Conservation (phyloP, 1,140 invertebrate species). For the Caenorhabditis tropicalis region DNA sequence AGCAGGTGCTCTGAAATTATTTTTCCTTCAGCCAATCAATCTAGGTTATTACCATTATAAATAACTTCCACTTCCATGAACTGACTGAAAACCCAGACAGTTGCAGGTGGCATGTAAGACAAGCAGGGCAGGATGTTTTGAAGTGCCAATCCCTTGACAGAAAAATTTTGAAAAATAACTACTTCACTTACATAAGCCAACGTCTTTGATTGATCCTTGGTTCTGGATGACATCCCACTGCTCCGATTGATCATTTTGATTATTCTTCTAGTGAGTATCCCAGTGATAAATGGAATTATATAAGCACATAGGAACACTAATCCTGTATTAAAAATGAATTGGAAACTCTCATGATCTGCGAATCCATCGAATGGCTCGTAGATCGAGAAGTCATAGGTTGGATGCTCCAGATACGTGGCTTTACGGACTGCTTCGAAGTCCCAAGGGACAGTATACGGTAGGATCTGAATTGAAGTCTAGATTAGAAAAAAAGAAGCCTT, state of each 20-base stretch:
- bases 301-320: background rate
- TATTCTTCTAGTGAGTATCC: background rate
- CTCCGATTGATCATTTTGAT: background rate
- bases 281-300: background rate
- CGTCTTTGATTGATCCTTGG: background rate
- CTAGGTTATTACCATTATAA: background rate
- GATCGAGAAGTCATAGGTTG: background rate
- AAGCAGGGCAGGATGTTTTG: background rate
- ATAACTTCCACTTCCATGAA: background rate
- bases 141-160: background rate
- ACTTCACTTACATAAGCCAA: background rate
- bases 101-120: background rate
- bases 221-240: background rate
- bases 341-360: background rate
- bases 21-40: background rate
- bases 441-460: background rate
- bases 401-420: background rate
- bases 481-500: background rate
- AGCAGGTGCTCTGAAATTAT: background rate
- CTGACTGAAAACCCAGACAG: background rate
- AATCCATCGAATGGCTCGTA: background rate
- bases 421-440: background rate
- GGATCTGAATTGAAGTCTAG: background rate
- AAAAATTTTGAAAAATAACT: background rate
- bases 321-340: background rate